Conservation (phyloP, 2,888 invertebrate genomes). For the Drosophila colorata region DNA sequence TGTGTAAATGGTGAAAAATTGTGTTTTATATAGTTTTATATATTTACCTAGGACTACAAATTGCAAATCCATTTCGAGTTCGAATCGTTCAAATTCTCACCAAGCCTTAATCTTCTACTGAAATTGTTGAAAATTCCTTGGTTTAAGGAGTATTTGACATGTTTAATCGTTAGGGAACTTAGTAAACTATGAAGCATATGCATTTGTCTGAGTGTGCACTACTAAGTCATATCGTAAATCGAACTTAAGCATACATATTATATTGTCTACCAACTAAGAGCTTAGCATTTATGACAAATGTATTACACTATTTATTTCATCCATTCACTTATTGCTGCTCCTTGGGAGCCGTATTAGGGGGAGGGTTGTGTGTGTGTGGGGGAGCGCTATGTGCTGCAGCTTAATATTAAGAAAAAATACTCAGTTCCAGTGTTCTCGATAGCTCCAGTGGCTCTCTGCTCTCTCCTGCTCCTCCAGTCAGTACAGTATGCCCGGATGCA, state of each 20-base stretch:
- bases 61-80: conserved; percentile 43
- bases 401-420: conserved; percentile 77
- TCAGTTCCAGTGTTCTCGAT: conserved; percentile 80
- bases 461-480: conserved; percentile 84
- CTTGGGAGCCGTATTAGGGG: conserved; percentile 73
- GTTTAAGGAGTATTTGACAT: conserved; percentile 16
- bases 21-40: conserved; percentile 6
- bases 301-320: conserved; percentile 67
- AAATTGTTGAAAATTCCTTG: conserved; percentile 48
- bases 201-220: conserved; percentile 11
- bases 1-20: conserved; percentile 54
- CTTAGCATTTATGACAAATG: conserved; percentile 71
- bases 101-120: conserved; percentile 7
- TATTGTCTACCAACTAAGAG: conserved; percentile 41
- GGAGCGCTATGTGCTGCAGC: conserved; percentile 64
- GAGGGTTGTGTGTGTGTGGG: conserved; percentile 16
- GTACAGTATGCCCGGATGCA: conserved; percentile 97
- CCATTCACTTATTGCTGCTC: conserved; percentile 73
- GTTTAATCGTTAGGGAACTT: conserved; percentile 16
- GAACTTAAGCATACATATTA: conserved; percentile 27
- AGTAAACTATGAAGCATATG: conserved; percentile 24
- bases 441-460: conserved; percentile 48
- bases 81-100: conserved; percentile 8
- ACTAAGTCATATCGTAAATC: conserved; percentile 7
- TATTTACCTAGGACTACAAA: conserved; percentile 31